Base-by-base conservation (phyloP, 2,888 invertebrate species). In the Cosmia pyralina region DNA sequence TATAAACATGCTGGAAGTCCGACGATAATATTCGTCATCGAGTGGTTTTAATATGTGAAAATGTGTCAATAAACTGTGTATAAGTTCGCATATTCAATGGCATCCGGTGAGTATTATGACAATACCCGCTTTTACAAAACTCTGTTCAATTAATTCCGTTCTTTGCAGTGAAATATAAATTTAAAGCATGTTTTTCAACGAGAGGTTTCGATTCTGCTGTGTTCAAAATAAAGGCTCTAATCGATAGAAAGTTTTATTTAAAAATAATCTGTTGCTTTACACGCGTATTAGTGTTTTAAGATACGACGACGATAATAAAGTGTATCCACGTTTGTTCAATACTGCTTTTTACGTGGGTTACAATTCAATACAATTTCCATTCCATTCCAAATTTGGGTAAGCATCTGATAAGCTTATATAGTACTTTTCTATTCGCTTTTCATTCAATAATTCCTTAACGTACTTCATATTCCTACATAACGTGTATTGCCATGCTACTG, bases 21-120 rank as follows among this genome's bases (percentile, higher is more conserved):
- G 48, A 60, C 46, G 67, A 78, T 85, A 75, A 70, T 73, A 64
- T 58, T 50, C 55, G 7, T 38, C 57, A 73, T 77, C 78, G 19
- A 76, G 74, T 77, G 81, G 75, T 64, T 72, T 73, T 75, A 86
- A 59, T 69, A 85, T 81, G 83, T 83, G 85, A 87, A 83, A 85
- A 78, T 72, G 83, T 83, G 81, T 60, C 46, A 86, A 91, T 89
- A 83, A 93, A 65, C 66, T 91, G 92, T 90, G 88, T 88, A 81
- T 80, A 75, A 82, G 77, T 86, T 81, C 72, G 79, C 69, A 73
- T 85, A 78, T 77, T 85, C 91, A 88, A 94, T 94, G 94, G 93
- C 90, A 88, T 82, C 88, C 76, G 91, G 93, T 93, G 59, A 88
- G 92, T 89, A 55, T 28, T 38, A 57, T n/a, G 22, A 82, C 46